phyloP scores from a whole-genome alignment of 2,113 vertebrate species.

The Thinocorus orbignyianus region DNA sequence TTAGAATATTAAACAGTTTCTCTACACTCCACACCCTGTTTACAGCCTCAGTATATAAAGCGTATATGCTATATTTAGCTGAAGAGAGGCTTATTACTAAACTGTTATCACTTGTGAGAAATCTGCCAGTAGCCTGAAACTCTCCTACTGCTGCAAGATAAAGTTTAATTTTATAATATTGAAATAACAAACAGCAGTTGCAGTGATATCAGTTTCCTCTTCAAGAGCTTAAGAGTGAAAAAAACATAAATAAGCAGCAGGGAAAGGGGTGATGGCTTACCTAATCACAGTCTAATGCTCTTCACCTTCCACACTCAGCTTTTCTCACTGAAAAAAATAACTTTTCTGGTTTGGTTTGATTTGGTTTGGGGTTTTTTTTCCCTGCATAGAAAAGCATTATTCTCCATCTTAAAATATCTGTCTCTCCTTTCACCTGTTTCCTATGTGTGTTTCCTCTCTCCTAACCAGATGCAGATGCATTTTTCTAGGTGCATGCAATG shows the following conservation, averaged over 20 bases:
- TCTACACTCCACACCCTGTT: background rate
- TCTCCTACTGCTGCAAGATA: background rate
- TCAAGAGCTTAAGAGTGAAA: background rate
- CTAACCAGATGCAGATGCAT: background rate
- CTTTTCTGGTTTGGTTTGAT: background rate
- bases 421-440: background rate
- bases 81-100: background rate
- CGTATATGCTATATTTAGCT: background rate
- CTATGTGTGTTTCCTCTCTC: background rate
- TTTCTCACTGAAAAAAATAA: background rate
- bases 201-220: background rate
- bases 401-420: background rate
- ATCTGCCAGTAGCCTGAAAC: slow-evolving; percentile 8
- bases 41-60: background rate
- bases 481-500: background rate
- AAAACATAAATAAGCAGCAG: background rate
- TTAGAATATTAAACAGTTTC: slow-evolving; percentile 6
- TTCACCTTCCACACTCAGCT: background rate
- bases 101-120: slow-evolving; percentile 4
- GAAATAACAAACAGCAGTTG: background rate
- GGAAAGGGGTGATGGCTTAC: background rate
- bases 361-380: too few relatives aligned
- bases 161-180: background rate
- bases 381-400: background rate
- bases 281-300: background rate